Evolutionary conservation across 2,888 invertebrate species (phyloP).

Genomic region (Boloria euphrosyne): DNA sequence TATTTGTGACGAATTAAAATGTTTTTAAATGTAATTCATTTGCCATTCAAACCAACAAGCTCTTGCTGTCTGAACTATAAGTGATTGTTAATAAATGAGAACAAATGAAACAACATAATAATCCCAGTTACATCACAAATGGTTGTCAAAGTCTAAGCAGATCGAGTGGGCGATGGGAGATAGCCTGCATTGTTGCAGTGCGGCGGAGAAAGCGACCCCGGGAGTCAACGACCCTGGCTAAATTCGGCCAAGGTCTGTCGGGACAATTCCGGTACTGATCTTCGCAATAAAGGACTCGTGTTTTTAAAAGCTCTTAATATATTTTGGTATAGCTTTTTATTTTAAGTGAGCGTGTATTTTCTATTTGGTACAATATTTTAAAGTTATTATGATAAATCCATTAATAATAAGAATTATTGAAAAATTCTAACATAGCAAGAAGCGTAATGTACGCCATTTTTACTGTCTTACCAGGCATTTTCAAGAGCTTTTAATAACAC

Average conservation of each 20-base stretch:
- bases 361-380: neutral
- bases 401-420: neutral
- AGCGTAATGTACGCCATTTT: slow-evolving; percentile 21
- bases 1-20: too few relatives aligned
- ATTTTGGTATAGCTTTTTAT: neutral
- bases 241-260: slow-evolving; percentile 76
- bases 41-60: too few relatives aligned
- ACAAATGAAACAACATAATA: neutral
- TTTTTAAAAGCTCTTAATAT: neutral
- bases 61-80: neutral
- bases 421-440: slow-evolving; percentile 2
- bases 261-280: slow-evolving; percentile 40
- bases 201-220: slow-evolving; percentile 71
- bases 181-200: slow-evolving; percentile 52
- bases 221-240: slow-evolving; percentile 62
- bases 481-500: slow-evolving; percentile 39
- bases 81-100: neutral
- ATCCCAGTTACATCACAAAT: slow-evolving; percentile 1
- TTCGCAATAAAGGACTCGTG: slow-evolving; percentile 20
- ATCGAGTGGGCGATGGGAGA: slow-evolving; percentile 15
- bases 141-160: slow-evolving; percentile 5
- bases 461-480: slow-evolving; percentile 34
- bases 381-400: neutral
- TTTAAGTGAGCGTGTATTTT: neutral
- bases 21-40: too few relatives aligned